These are phyloP conservation scores for Drosophila kurseongensis DNA, from an alignment of 1,140 invertebrate species.

Conservation along the genomic window DNA sequence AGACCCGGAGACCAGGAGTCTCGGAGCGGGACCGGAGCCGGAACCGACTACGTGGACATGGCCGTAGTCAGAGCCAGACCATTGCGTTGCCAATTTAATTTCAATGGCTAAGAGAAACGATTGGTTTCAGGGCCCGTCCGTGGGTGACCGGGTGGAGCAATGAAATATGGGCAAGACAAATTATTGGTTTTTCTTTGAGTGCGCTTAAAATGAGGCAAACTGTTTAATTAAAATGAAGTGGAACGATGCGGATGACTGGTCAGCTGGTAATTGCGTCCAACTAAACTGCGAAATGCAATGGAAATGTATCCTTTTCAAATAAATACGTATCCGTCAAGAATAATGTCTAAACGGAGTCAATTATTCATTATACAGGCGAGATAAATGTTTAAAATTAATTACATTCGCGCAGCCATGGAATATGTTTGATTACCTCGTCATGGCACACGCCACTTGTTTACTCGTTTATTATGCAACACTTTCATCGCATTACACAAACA, in stretches of 20 bases:
- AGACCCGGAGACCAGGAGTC: not conserved
- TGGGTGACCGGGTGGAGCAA: conserved; percentile 10
- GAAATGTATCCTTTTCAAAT: not conserved
- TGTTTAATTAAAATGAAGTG: conserved; percentile 78
- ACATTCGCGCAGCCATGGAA: conserved; percentile 25
- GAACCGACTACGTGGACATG: conserved; percentile 3
- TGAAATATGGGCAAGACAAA: conserved; percentile 79
- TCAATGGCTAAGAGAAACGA: conserved; percentile 14
- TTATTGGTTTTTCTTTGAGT: conserved; percentile 78
- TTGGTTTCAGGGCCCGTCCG: not conserved
- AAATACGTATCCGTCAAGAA: not conserved
- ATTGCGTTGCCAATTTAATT: conserved; percentile 64
- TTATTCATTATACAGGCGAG: conserved; percentile 25
- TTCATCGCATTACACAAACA: conserved; percentile 64
- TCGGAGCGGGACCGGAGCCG: conserved; percentile 4
- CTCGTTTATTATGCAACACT: conserved; percentile 63
- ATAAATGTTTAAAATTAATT: conserved; percentile 53
- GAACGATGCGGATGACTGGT: conserved; percentile 51
- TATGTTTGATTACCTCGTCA: conserved; percentile 17
- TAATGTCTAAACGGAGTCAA: conserved; percentile 19
- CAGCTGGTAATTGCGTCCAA: conserved; percentile 42
- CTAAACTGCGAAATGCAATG: conserved; percentile 1
- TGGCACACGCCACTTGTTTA: conserved; percentile 20
- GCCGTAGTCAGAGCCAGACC: conserved; percentile 1
- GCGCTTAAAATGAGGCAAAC: conserved; percentile 63